Percentiles rank a stretch among this genome's conserved stretches.
Evolutionary conservation across 2,113 vertebrate genomes (phyloP).

Genomic region (Embiotoca jacksoni): DNA sequence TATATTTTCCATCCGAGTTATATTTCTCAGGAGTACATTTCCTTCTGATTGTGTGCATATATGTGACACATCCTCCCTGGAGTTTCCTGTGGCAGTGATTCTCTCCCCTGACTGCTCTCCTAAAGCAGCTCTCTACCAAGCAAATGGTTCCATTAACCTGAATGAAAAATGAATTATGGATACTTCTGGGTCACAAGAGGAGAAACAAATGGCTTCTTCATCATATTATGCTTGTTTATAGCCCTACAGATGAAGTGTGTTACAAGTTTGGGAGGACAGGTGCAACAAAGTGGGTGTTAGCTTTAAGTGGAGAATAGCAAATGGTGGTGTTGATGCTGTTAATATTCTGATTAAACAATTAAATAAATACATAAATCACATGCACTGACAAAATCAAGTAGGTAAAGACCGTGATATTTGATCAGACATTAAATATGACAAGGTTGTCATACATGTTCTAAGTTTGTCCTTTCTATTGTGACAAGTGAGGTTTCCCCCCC

Average conservation of each 20-base stretch:
- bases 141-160: neutral
- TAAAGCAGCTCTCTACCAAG: neutral
- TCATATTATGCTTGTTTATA: neutral
- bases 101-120: neutral
- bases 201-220: neutral
- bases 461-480: too few relatives aligned
- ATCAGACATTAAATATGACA: too few relatives aligned
- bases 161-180: conserved; percentile 4
- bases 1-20: neutral
- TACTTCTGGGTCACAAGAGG: neutral
- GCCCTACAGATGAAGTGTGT: neutral
- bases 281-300: neutral
- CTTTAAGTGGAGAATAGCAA: too few relatives aligned
- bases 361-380: too few relatives aligned
- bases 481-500: too few relatives aligned
- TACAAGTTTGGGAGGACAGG: neutral
- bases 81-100: neutral
- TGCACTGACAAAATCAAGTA: too few relatives aligned
- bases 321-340: too few relatives aligned
- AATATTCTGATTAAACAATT: too few relatives aligned
- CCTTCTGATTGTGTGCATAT: neutral
- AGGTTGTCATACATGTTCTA: too few relatives aligned
- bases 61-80: neutral
- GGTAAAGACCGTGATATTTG: too few relatives aligned
- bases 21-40: neutral